Percentiles rank a stretch among this genome's conserved stretches.
Conservation (phyloP, 2,113 vertebrate species). For the Prionailurus viverrinus region DNA sequence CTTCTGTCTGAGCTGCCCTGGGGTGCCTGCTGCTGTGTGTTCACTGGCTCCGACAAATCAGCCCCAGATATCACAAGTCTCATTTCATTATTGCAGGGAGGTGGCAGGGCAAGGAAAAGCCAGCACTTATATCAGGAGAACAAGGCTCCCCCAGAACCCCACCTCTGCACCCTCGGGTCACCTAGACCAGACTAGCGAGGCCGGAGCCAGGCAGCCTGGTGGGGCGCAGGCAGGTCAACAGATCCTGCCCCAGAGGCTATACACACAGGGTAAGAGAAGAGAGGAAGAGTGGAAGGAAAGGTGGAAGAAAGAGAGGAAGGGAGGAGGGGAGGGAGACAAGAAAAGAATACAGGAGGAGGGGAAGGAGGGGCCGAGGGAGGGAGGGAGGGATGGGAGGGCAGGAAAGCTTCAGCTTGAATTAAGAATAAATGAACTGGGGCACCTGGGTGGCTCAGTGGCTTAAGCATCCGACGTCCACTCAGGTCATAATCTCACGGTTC, state of each 20-base stretch:
- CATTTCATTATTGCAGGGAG: no score
- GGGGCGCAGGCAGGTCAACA: fast-evolving
- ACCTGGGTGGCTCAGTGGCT: no score
- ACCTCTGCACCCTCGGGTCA: fast-evolving
- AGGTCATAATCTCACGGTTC: no score
- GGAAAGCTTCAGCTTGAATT: not conserved
- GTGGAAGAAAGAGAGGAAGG: fast-evolving
- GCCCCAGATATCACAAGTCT: no score
- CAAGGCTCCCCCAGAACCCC: not conserved
- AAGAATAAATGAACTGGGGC: not conserved
- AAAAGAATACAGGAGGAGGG: not conserved
- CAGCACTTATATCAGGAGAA: not conserved
- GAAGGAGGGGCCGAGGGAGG: fast-evolving
- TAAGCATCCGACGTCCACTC: no score
- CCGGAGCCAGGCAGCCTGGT: no score
- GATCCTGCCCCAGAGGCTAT: not conserved
- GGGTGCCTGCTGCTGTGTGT: fast-evolving
- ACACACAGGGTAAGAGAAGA: no score
- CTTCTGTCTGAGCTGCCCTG: not conserved
- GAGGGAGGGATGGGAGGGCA: fast-evolving
- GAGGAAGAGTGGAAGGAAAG: no score
- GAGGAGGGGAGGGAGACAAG: not conserved
- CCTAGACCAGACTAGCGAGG: no score
- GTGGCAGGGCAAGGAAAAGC: no score
- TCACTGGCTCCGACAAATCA: fast-evolving